Conservation (phyloP, 2,113 vertebrate genomes). For the Ariopsis seemanni region DNA sequence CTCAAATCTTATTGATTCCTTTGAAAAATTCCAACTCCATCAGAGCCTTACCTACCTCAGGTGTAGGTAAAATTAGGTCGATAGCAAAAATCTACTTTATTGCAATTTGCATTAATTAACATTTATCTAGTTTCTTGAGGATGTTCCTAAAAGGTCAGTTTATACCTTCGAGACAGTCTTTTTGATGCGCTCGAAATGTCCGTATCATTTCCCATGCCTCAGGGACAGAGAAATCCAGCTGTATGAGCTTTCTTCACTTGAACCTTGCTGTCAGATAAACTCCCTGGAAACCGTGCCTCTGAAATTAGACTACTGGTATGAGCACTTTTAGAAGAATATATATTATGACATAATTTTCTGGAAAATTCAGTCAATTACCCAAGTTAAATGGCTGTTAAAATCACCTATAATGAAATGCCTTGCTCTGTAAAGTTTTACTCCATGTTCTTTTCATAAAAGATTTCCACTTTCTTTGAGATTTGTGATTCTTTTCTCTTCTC, state of each 20-base stretch:
- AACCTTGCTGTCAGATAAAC: slow-evolving; percentile 76
- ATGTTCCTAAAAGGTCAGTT: background rate
- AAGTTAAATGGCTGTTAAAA: background rate
- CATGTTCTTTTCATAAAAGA: background rate
- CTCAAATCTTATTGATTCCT: background rate
- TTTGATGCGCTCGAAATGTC: background rate
- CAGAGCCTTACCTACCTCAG: background rate
- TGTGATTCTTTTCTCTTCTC: background rate
- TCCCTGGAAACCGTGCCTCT: slow-evolving; percentile 74
- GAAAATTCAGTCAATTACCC: background rate
- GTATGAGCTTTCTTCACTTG: slow-evolving; percentile 76
- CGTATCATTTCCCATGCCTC: slow-evolving; percentile 18
- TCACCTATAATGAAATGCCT: background rate
- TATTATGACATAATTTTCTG: background rate
- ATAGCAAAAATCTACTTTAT: background rate
- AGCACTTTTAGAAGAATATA: background rate
- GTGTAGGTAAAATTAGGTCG: background rate
- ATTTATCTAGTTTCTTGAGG: background rate
- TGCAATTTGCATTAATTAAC: background rate
- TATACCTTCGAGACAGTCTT: background rate
- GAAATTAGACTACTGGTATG: slow-evolving; percentile 76
- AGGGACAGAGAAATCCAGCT: slow-evolving; percentile 79
- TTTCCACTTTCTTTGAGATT: background rate
- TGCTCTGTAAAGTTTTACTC: background rate
- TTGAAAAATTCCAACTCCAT: background rate